phyloP scores from a whole-genome alignment of 2,888 invertebrate species.

The Ypsolopha sequella region DNA sequence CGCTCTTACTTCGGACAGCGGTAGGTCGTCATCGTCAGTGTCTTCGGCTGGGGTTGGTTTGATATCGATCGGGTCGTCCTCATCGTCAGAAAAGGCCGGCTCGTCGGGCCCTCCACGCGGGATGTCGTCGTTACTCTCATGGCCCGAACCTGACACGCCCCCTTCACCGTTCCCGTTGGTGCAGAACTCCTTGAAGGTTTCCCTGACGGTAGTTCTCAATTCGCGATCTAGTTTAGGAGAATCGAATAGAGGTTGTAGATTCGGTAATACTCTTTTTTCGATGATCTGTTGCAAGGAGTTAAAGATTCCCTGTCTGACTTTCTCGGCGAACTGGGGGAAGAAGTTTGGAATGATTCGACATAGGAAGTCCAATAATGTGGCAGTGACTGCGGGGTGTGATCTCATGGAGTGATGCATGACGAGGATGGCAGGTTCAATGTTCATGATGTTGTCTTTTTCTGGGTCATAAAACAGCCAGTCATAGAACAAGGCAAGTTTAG shows the following conservation, averaged over 20 bases:
- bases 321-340: conserved; percentile 82
- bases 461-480: conserved; percentile 95
- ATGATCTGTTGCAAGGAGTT: conserved; percentile 87
- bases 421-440: conserved; percentile 93
- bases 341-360: conserved; percentile 92
- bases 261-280: conserved; percentile 92
- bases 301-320: conserved; percentile 85
- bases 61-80: conserved; percentile 72
- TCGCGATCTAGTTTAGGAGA: conserved; percentile 90
- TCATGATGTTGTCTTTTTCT: conserved; percentile 95
- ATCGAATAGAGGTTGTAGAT: conserved; percentile 87
- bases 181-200: conserved; percentile 94
- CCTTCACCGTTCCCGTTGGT: conserved; percentile 65
- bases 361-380: conserved; percentile 90
- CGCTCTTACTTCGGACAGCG: conserved; percentile 80
- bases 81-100: conserved; percentile 88
- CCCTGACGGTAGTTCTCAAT: conserved; percentile 84
- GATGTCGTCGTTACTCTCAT: conserved; percentile 53
- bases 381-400: conserved; percentile 91
- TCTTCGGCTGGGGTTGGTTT: conserved; percentile 67
- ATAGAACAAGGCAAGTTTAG: conserved; percentile 91
- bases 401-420: conserved; percentile 95
- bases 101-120: conserved; percentile 71
- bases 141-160: conserved; percentile 50
- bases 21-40: conserved; percentile 82